Evolutionary conservation across 2,888 invertebrate species (phyloP).

Genomic region (Diplazon laetatorius): DNA sequence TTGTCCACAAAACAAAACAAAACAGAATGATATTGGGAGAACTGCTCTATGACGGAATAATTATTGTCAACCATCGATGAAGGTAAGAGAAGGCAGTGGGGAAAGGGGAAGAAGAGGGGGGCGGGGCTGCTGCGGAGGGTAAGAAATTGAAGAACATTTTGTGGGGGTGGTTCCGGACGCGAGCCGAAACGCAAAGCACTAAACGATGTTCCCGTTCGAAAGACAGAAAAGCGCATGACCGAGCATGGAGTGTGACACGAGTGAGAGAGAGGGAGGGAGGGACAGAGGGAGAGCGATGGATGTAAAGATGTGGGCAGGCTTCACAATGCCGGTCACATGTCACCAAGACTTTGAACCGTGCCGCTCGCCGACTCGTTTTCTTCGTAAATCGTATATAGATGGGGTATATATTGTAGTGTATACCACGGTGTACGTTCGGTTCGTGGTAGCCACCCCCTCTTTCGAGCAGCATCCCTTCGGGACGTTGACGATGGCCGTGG

Average conservation of each 20-base stretch:
- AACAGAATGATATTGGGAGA: too few species aligned
- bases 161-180: slow-evolving; percentile 60
- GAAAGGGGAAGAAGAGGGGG: not conserved
- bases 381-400: slow-evolving; percentile 59
- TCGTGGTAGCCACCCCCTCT: slow-evolving; percentile 15
- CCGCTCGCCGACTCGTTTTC: slow-evolving; percentile 73
- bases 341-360: slow-evolving; percentile 77
- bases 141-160: slow-evolving; percentile 33
- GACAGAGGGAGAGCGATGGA: slow-evolving; percentile 57
- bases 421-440: slow-evolving; percentile 54
- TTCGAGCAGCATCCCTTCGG: slow-evolving; percentile 16
- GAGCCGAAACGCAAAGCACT: slow-evolving; percentile 68
- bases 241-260: slow-evolving; percentile 54
- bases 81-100: not conserved
- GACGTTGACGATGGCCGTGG: not conserved
- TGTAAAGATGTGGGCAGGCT: slow-evolving; percentile 66
- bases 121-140: slow-evolving; percentile 31
- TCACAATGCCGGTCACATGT: slow-evolving; percentile 79
- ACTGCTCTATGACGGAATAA: too few species aligned
- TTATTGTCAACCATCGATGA: not conserved
- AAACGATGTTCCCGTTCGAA: slow-evolving; percentile 67
- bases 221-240: slow-evolving; percentile 76
- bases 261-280: slow-evolving; percentile 2
- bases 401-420: slow-evolving; percentile 60
- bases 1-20: not conserved